Evolutionary conservation across 2,113 vertebrate genomes (phyloP), one percentile per base, ranked within the genome.

Genomic region (Poecile atricapillus): DNA sequence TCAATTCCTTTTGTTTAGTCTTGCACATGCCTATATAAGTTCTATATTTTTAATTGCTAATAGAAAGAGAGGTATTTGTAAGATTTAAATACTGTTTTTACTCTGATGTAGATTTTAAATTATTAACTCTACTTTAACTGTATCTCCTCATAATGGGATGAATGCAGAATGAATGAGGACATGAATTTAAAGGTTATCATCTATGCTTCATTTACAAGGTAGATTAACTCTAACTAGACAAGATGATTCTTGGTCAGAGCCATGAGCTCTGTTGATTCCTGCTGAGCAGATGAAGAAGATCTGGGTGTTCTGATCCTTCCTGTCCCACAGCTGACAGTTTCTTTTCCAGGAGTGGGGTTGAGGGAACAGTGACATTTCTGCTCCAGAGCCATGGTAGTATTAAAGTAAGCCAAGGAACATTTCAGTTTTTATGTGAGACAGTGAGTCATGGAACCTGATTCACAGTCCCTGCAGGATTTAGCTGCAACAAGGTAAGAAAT

Each of bases 261-360:
- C 50, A 31, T 5, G 41, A 82, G 9, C 28, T 92, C 18, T 80
- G 20, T 41, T 1, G 5, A 13, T 65, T 83, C 25, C 23, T 83
- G 28, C 59, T 83, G 63, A 41, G 84, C 33, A 91, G 52, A 30
- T 65, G 59, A n/a, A 33, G 33, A n/a, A 7, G 11, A 62, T 73
- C n/a, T 7, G 2, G 8, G 4, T 41, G 21, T 25, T 75, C 2
- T 39, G 39, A 0, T 80, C 15, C 35, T 81, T 15, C n/a, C 25
- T 64, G 14, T 75, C 19, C 17, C 39, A 84, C 58, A 49, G 22
- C 52, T 84, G 49, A 21, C 33, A 76, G 18, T 9, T 46, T 64
- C 63, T 78, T 56, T 31, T 23, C 13, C 44, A 37, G 41, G 10
- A 56, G 8, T 4, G 9, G 10, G 27, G 11, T 5, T 1, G 1